These are phyloP conservation scores for Nebria ingens DNA, from an alignment of 1,140 invertebrate genomes.

Conservation along the genomic window DNA sequence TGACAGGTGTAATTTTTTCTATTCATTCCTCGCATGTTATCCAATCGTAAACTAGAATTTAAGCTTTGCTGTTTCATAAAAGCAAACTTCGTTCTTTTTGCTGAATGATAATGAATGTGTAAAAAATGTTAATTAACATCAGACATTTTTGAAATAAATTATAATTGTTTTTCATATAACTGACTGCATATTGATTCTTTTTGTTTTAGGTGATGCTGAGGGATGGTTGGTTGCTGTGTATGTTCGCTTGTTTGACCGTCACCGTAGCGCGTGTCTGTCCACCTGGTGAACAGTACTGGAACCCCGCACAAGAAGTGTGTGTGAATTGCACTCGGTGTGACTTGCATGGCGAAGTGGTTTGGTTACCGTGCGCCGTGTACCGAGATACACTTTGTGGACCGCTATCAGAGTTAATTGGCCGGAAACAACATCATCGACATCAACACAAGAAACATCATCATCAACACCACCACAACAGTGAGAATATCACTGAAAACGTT, in stretches of 20 bases:
- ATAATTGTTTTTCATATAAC: too few relatives aligned
- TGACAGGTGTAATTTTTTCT: too few relatives aligned
- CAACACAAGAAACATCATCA: conserved; percentile 24
- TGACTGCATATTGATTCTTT: too few relatives aligned
- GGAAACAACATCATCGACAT: not conserved
- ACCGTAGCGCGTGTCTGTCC: conserved; percentile 25
- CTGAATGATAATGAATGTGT: too few relatives aligned
- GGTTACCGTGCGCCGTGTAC: conserved; percentile 50
- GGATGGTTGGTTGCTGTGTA: conserved; percentile 18
- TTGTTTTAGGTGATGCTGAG: conserved; percentile 28
- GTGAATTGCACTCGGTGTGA: conserved; percentile 51
- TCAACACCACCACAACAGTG: too few relatives aligned
- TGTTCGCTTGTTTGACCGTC: conserved; percentile 19
- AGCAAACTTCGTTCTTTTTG: too few relatives aligned
- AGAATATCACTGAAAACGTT: too few relatives aligned
- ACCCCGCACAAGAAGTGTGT: conserved; percentile 42
- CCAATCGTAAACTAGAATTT: too few relatives aligned
- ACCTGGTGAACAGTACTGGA: conserved; percentile 36
- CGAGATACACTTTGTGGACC: conserved; percentile 52
- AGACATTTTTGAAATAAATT: too few relatives aligned
- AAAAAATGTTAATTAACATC: too few relatives aligned
- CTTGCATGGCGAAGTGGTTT: conserved; percentile 39
- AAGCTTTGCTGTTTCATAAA: too few relatives aligned
- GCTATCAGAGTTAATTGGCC: conserved; percentile 37
- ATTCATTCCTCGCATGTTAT: too few relatives aligned